phyloP scores from a whole-genome alignment of 2,113 vertebrate species.

The Colinus virginianus region DNA sequence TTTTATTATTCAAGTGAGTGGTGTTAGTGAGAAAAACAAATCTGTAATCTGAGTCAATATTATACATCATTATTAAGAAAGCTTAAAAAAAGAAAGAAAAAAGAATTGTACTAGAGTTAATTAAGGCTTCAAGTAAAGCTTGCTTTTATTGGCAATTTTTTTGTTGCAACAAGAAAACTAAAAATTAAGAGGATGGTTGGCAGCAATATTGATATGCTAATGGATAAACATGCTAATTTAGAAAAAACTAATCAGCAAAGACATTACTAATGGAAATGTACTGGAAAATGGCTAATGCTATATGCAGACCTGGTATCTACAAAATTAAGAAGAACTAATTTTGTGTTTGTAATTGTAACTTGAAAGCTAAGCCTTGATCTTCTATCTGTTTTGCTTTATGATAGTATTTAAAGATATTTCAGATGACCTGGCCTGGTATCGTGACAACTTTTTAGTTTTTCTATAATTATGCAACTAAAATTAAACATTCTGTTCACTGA shows the following conservation, averaged over 20 bases:
- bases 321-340: constrained; percentile 79
- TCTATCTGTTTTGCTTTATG: constrained; percentile 48
- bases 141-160: constrained; percentile 85
- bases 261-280: constrained; percentile 87
- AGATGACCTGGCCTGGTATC: constrained; percentile 25
- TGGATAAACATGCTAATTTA: constrained; percentile 88
- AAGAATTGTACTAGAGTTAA: constrained; percentile 82
- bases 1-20: constrained; percentile 73
- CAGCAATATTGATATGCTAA: constrained; percentile 88
- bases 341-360: constrained; percentile 78
- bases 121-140: constrained; percentile 86
- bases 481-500: constrained; percentile 19
- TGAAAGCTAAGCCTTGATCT: constrained; percentile 66
- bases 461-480: constrained; percentile 50
- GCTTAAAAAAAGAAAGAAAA: constrained; percentile 69
- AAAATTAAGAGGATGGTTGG: constrained; percentile 86
- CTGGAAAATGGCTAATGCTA: constrained; percentile 85
- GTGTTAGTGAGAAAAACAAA: constrained; percentile 77
- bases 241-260: constrained; percentile 87
- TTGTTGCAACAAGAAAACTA: constrained; percentile 85
- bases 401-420: constrained; percentile 54
- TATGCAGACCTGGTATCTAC: constrained; percentile 81
- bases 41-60: constrained; percentile 84
- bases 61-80: constrained; percentile 80
- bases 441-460: constrained; percentile 13